These are phyloP conservation scores for Eupeodes latifasciatus DNA, from an alignment of 2,888 invertebrate species.

Conservation along the genomic window DNA sequence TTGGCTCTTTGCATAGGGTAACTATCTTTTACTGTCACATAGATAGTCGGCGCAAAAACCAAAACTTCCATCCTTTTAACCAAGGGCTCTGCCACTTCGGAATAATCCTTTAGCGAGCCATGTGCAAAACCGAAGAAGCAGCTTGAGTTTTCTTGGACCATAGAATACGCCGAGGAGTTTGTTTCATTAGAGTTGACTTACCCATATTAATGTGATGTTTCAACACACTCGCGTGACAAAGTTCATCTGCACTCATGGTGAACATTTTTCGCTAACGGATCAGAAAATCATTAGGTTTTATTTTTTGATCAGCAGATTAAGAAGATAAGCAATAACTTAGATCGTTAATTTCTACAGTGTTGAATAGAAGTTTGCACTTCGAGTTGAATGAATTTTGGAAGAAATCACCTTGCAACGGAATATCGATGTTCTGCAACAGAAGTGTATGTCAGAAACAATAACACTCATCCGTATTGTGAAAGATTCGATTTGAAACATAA, in stretches of 20 bases:
- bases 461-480: no score
- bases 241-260: neutral
- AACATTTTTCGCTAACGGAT: neutral
- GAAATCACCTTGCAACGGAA: neutral
- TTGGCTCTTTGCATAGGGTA: slow-evolving; percentile 29
- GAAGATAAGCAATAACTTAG: neutral
- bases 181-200: slow-evolving; percentile 14
- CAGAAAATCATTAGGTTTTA: neutral
- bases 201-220: slow-evolving; percentile 9
- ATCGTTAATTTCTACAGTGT: neutral
- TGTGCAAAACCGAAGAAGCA: neutral
- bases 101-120: slow-evolving; percentile 2
- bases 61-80: neutral
- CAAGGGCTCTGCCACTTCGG: slow-evolving; percentile 1
- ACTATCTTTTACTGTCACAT: slow-evolving; percentile 9
- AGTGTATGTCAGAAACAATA: neutral
- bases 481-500: no score
- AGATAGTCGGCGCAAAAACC: slow-evolving; percentile 27
- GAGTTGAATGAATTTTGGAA: neutral
- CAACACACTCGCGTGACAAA: slow-evolving; percentile 4
- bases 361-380: neutral
- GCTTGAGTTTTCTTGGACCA: neutral
- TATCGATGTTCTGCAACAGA: neutral
- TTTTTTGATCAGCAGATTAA: slow-evolving; percentile 5
- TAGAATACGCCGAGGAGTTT: neutral